Base-by-base conservation (phyloP, 2,797 vertebrate species). In the Rhinoraja longicauda region DNA sequence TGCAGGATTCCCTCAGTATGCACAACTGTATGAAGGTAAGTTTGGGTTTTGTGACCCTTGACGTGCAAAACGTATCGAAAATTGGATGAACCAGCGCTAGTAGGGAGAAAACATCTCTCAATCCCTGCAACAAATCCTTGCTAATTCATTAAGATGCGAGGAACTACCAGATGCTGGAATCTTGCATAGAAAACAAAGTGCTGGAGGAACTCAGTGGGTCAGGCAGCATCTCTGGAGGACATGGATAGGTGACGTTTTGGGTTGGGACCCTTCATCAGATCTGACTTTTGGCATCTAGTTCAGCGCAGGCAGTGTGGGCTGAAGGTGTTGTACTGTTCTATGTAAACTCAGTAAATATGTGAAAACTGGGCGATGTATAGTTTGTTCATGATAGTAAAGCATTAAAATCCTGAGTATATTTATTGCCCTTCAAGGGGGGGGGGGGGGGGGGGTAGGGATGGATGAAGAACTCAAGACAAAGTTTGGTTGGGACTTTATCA, bases 1-100 rank as follows among this genome's bases (percentile, higher is more conserved):
- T 32, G 98, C 99, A 94, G 99, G 99, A 94, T 99, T 99, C 96
- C 99, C 99, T 93, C 99, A 99, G 81, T 99, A 99, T 92, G 98
- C 98, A 93, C 99, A 99, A 94, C 96, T 99, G 93, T 99, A 99
- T 94, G 98, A 99, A 96, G 97, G 99, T 99, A 97, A 17, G 94
- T 93, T 57, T 53, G 36, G 90, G 15, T 29, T 17, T 75, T 29
- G 70, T 67, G 1, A 21, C 13, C 45, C 13, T 21, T 8, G 7
- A 26, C 21, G 1, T 24, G 8, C 45, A 32, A 88, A 19, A 53
- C 62, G 19, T 67, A 67, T 67, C 67, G 19, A 21, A 26, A 72
- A 72, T 72, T 72, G 62, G 59, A 67, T 67, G 36, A 90, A 67
- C n/a, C 6, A 15, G 36, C 36, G 12, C 5, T 19, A 45, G 21